Base-by-base conservation (phyloP, 2,888 invertebrate species). In the Andrena bicolor region DNA sequence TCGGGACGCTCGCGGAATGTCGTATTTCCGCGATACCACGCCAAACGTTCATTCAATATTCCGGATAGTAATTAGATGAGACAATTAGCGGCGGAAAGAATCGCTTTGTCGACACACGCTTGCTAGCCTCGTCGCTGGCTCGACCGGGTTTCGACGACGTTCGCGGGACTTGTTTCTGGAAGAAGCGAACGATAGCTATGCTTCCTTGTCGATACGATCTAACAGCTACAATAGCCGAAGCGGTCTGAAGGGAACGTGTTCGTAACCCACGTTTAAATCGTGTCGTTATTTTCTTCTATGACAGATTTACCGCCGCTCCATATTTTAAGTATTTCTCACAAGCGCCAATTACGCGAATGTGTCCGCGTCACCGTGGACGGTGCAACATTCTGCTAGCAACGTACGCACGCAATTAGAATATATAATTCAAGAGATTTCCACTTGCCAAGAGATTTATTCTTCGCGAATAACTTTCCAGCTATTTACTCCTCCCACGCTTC, bases 371-470 rank as follows among this genome's bases (percentile, higher is more conserved):
- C 51, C 28, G 64, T 23, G 30, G 58, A 30, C 69, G 35, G 30
- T 13, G 76, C 68, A 75, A 49, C 51, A 28, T 65, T 76, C 30
- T 58, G 30, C n/a, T 10, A 26, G 60, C 28, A 70, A 70, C 16
- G 70, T 70, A 60, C 60, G 69, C 41, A 48, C 53, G 70, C 70
- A 80, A 76, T 80, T 76, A 76, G 65, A 65, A 70, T 76, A 51
- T 41, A 80, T 76, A 76, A 70, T 76, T 41, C 64, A 69, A 80
- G 79, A 41, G 58, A 51, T 65, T 41, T 26, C 76, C 26, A 51
- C n/a, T 68, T 35, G 75, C 35, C 69, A 65, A 80, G 65, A 70
- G 48, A 71, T 65, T 70, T 76, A 66, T 66, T 32, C 76, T 53
- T 61, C 26, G 41, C 65, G 61, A 71, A 71, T 76, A 76, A 76